A percentile compares a stretch with the other conserved stretches of the same genome.
phyloP scores from a whole-genome alignment of 2,797 vertebrate species.

The Chaetodon trifasciatus region DNA sequence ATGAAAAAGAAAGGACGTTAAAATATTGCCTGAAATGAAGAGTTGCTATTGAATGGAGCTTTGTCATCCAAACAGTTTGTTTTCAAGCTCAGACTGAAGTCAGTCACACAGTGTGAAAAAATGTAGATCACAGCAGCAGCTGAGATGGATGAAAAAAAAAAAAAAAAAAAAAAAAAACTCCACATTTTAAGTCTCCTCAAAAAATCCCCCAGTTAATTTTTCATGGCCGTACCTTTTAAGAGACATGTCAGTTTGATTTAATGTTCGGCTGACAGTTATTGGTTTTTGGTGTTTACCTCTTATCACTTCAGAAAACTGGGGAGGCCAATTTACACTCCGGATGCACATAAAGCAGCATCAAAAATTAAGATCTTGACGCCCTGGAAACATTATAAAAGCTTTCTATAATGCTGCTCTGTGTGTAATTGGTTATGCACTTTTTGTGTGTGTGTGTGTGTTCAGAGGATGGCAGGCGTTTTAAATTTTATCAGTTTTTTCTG shows the following conservation, averaged over 20 bases:
- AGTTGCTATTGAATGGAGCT: slow-evolving; percentile 24
- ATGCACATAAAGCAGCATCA: slow-evolving; percentile 79
- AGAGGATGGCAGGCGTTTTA: slow-evolving; percentile 63
- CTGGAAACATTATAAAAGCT: slow-evolving; percentile 82
- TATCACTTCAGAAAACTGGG: slow-evolving; percentile 81
- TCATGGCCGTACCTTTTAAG: slow-evolving; percentile 83
- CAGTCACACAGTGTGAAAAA: slow-evolving; percentile 48
- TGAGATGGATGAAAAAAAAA: slow-evolving; percentile 49
- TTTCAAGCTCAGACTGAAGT: slow-evolving; percentile 47
- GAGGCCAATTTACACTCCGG: slow-evolving; percentile 79
- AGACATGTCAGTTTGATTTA: slow-evolving; percentile 85
- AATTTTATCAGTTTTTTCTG: slow-evolving; percentile 71
- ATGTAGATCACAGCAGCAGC: slow-evolving; percentile 64
- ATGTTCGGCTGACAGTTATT: slow-evolving; percentile 85
- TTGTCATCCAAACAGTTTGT: slow-evolving; percentile 44
- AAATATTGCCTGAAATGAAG: slow-evolving; percentile 27
- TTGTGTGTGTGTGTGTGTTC: slow-evolving; percentile 45
- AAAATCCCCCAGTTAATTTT: slow-evolving; percentile 79
- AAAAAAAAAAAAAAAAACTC: slow-evolving; percentile 37
- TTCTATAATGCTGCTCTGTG: slow-evolving; percentile 75
- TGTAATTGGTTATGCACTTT: slow-evolving; percentile 74
- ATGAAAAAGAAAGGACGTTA: slow-evolving; percentile 19
- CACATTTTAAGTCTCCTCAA: slow-evolving; percentile 69
- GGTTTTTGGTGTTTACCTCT: slow-evolving; percentile 86
- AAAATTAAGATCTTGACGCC: slow-evolving; percentile 84